Evolutionary conservation across 2,797 vertebrate genomes (phyloP).

Genomic region (Diplodus puntazzo): DNA sequence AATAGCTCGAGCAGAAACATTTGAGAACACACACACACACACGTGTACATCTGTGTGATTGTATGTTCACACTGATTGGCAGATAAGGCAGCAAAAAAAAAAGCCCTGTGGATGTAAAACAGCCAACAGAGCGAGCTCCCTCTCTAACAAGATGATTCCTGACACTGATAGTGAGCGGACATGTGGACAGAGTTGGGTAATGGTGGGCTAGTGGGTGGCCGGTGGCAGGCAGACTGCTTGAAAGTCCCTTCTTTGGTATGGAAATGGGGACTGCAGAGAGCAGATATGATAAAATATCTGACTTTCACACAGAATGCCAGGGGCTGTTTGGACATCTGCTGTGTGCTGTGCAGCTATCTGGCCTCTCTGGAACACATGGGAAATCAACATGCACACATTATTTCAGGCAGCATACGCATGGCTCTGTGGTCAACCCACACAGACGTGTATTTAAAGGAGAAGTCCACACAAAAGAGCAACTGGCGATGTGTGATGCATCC

Average conservation of each 20-base stretch:
- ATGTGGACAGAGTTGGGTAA: constrained; percentile 50
- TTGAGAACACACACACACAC: background rate
- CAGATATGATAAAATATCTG: constrained; percentile 60
- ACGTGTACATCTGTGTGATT: constrained; percentile 11
- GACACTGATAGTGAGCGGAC: constrained; percentile 19
- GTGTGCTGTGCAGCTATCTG: constrained; percentile 59
- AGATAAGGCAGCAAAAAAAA: background rate
- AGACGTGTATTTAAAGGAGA: constrained; percentile 31
- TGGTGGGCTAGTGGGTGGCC: constrained; percentile 17
- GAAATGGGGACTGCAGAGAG: constrained; percentile 70
- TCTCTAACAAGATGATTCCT: constrained; percentile 6
- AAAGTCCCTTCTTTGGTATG: constrained; percentile 69
- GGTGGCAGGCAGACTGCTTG: constrained; percentile 45
- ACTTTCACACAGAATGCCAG: constrained; percentile 68
- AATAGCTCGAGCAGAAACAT: constrained; percentile 30
- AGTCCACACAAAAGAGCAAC: constrained; percentile 6
- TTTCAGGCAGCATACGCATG: constrained; percentile 34
- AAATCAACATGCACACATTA: constrained; percentile 61
- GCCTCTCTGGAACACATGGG: constrained; percentile 48
- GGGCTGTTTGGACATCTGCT: constrained; percentile 79
- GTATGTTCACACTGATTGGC: constrained; percentile 31
- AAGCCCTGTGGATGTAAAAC: background rate
- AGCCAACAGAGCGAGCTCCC: constrained; percentile 2
- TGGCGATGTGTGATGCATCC: background rate
- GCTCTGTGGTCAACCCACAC: constrained; percentile 35